These are phyloP conservation scores for Ostrea edulis DNA, from an alignment of 1,140 invertebrate species.

Conservation along the genomic window DNA sequence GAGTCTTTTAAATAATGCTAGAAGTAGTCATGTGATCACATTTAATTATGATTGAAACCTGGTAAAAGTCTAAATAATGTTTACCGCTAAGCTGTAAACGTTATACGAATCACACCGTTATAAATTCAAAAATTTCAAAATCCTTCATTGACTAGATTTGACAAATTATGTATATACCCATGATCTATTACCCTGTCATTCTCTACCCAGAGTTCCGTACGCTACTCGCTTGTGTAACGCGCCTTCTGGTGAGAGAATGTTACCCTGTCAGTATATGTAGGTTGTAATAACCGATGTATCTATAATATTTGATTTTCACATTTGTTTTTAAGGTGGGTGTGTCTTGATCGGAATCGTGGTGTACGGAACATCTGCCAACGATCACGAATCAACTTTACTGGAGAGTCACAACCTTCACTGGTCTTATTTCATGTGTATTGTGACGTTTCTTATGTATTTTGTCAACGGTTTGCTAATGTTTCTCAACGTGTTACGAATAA, in stretches of 20 bases:
- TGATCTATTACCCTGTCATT: too few species aligned
- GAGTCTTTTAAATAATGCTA: too few species aligned
- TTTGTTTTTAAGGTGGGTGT: not conserved
- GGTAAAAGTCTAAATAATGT: not conserved
- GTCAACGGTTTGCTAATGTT: conserved; percentile 1
- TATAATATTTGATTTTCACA: not conserved
- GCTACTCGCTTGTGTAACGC: too few species aligned
- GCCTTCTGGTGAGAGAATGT: too few species aligned
- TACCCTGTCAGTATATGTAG: too few species aligned
- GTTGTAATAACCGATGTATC: not conserved
- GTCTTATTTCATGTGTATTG: conserved; percentile 7
- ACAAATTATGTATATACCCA: too few species aligned
- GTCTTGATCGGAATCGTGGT: not conserved
- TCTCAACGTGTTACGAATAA: not conserved
- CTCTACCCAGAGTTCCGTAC: too few species aligned
- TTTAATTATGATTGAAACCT: too few species aligned
- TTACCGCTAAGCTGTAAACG: too few species aligned
- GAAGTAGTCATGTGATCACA: too few species aligned
- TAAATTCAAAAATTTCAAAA: not conserved
- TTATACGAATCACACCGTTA: not conserved
- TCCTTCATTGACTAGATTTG: not conserved
- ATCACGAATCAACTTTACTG: not conserved
- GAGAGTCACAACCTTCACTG: not conserved
- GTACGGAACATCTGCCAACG: not conserved
- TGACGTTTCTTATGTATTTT: conserved; percentile 25